A percentile compares a stretch with the other conserved stretches of the same genome.
Evolutionary conservation across 2,888 invertebrate genomes (phyloP).

Genomic region (Zaprionus bogoriensis): DNA sequence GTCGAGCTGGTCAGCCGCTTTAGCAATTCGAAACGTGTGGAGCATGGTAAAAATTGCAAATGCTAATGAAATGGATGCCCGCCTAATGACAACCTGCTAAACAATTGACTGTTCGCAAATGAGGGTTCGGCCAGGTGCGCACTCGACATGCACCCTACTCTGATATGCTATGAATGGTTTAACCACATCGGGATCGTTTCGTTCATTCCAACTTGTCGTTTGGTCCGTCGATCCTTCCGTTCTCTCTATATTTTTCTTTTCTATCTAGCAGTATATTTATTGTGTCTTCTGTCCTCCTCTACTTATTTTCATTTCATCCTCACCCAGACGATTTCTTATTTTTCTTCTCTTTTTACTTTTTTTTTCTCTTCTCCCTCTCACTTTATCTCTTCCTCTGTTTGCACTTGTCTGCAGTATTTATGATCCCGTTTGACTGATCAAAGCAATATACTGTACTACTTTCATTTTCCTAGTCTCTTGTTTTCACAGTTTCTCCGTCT

Average conservation of each 20-base stretch:
- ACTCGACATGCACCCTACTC: background rate
- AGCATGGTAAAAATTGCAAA: constrained; percentile 53
- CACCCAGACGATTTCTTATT: background rate
- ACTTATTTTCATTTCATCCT: background rate
- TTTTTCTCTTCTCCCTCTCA: background rate
- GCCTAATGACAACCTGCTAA: constrained; percentile 62
- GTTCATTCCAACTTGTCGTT: no score
- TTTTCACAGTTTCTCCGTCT: background rate
- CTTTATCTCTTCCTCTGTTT: background rate
- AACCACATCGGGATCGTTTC: no score
- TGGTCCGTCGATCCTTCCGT: no score
- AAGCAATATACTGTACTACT: no score
- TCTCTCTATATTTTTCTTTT: no score
- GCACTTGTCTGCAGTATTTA: no score
- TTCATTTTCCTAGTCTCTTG: background rate
- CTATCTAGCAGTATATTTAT: no score
- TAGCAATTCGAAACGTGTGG: constrained; percentile 68
- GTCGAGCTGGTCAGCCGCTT: constrained; percentile 24
- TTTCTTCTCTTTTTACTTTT: background rate
- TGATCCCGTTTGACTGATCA: no score
- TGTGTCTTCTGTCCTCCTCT: no score
- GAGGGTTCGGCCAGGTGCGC: constrained; percentile 3
- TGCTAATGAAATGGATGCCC: constrained; percentile 71
- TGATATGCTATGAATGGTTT: background rate
- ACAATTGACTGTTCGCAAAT: constrained; percentile 52